Conservation (phyloP, 1,140 invertebrate species). For the Macrobrachium nipponense region DNA sequence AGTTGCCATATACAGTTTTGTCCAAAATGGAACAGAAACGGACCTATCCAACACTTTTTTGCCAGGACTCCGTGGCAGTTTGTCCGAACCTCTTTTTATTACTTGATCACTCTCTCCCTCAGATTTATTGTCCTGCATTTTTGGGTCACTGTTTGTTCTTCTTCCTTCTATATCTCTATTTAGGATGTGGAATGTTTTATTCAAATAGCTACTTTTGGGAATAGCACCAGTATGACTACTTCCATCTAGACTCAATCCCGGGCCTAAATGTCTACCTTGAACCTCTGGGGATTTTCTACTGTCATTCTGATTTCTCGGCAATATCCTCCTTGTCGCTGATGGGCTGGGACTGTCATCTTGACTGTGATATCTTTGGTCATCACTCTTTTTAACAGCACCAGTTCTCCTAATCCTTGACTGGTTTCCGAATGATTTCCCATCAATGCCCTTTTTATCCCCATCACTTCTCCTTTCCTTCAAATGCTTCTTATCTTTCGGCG, state of each 20-base stretch:
- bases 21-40: conserved; percentile 36
- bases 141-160: neutral
- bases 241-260: neutral
- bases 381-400: neutral
- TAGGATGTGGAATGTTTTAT: conserved; percentile 12
- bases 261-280: neutral
- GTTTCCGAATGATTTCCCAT: neutral
- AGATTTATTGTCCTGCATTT: neutral
- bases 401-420: conserved; percentile 8
- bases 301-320: neutral
- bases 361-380: neutral
- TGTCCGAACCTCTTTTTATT: neutral
- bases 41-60: conserved; percentile 15
- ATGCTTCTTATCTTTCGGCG: too few species aligned
- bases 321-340: too few species aligned
- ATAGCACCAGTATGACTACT: neutral
- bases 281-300: neutral
- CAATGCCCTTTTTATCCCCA: neutral
- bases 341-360: too few species aligned
- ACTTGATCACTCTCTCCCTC: neutral
- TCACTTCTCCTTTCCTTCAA: neutral
- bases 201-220: conserved; percentile 2
- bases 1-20: neutral
- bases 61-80: neutral
- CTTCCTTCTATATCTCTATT: neutral